Evolutionary conservation across 2,888 invertebrate species (phyloP), one percentile per base, ranked within the genome.

Genomic region (Drosophila fungiperda): DNA sequence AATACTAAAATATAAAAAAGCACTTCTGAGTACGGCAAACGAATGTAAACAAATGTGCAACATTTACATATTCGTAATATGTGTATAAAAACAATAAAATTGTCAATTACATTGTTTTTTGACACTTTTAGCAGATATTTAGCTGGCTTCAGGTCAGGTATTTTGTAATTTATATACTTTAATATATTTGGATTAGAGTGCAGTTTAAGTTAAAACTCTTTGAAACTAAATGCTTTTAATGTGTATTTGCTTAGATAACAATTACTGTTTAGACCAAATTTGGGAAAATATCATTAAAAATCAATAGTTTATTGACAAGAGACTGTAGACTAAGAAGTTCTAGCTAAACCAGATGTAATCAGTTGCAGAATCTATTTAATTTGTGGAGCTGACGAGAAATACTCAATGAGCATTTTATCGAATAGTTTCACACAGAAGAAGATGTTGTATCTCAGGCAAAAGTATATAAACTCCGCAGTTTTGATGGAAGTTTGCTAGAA

Each of bases 31-130:
- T 35, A 35, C 52, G 57, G 32, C 52, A 29, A 33, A 32, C 53
- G 35, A 52, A 32, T 45, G n/a, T 40, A 60, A 64, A 3, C 54
- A 60, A 52, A 36, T n/a, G 45, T 38, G 20, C 61, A 35, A 35
- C 8, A 26, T 49, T 17, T 29, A 26, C 71, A 74, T 74, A 67
- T 66, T 29, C 75, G 68, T 78, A 63, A 74, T 74, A 45, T 54
- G 12, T 17, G 4, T 11, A 26, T 2, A 29, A 26, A 26, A n/a
- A 26, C 26, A n/a, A 11, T 3, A 26, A 9, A 26, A 9, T 20
- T 23, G 5, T 23, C 20, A 11, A 5, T 23, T 45, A 23, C 7
- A 45, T 15, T 3, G 26, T 5, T 2, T 26, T 26, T 8, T 2
- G 9, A 5, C 17, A 17, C 2, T 17, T 17, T 9, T 26, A 9